A percentile compares a stretch with the other conserved stretches of the same genome.
phyloP scores from a whole-genome alignment of 2,113 vertebrate species.

The Poecile atricapillus region DNA sequence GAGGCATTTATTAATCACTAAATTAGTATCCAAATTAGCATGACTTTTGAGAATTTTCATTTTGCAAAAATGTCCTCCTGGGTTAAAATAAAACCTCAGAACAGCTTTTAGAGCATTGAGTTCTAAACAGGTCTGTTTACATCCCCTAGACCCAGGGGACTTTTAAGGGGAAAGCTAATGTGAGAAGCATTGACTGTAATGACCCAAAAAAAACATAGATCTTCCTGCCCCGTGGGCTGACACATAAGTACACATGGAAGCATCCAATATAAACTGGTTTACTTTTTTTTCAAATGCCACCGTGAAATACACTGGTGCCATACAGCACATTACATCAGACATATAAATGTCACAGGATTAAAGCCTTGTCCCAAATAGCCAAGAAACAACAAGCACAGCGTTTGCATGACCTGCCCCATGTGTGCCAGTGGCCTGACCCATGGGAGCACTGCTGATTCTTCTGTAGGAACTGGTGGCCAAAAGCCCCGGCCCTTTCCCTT shows the following conservation, averaged over 20 bases:
- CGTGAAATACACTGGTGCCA: neutral
- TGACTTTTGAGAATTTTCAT: conserved; percentile 37
- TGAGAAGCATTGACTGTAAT: neutral
- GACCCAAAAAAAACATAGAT: neutral
- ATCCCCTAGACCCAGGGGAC: neutral
- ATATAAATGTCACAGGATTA: fast-evolving
- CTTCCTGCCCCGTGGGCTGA: neutral
- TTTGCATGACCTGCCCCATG: fast-evolving
- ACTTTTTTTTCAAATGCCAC: neutral
- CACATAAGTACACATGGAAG: neutral
- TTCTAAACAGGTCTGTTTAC: conserved; percentile 4
- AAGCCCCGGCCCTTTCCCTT: neutral
- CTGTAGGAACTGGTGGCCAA: neutral
- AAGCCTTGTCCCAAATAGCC: neutral
- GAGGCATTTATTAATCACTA: conserved; percentile 39
- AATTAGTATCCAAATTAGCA: conserved; percentile 40
- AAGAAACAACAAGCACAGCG: fast-evolving
- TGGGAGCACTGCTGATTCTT: neutral
- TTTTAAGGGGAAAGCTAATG: neutral
- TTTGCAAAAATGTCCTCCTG: neutral
- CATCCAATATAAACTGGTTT: neutral
- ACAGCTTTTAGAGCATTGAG: neutral
- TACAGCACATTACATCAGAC: neutral
- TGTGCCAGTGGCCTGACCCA: fast-evolving
- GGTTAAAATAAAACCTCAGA: conserved; percentile 21